A percentile compares a stretch with the other conserved stretches of the same genome.
phyloP scores from a whole-genome alignment of 1,140 invertebrate species.

The Drosophila repleta region DNA sequence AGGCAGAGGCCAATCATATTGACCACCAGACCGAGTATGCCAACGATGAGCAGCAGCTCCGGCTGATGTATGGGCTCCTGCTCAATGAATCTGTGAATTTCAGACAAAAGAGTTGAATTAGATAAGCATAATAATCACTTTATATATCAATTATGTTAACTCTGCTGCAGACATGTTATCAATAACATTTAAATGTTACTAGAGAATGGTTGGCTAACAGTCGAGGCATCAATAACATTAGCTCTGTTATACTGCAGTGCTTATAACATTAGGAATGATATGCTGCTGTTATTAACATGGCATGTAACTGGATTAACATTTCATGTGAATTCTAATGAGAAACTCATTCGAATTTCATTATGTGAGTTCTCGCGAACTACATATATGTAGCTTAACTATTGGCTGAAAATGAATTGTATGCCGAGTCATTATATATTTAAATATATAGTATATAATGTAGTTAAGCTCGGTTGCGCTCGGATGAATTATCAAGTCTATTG shows the following conservation, averaged over 20 bases:
- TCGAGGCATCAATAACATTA: background rate
- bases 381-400: too few species aligned
- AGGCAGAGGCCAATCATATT: slow-evolving; percentile 93
- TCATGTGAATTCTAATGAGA: too few species aligned
- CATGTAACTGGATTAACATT: too few species aligned
- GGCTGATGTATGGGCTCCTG: slow-evolving; percentile 93
- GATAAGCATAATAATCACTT: slow-evolving; percentile 16
- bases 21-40: slow-evolving; percentile 91
- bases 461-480: background rate
- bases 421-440: background rate
- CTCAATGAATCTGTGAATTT: slow-evolving; percentile 88
- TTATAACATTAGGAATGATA: too few species aligned
- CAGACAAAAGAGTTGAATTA: slow-evolving; percentile 1
- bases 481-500: slow-evolving; percentile 1
- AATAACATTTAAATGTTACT: background rate
- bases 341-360: too few species aligned
- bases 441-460: background rate
- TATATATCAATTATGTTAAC: background rate
- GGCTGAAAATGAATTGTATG: background rate
- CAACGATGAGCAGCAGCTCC: slow-evolving; percentile 90
- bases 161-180: background rate
- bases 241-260: too few species aligned
- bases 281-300: too few species aligned
- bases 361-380: too few species aligned
- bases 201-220: background rate